phyloP scores from a whole-genome alignment of 2,888 invertebrate species.

The Trichacis sp. region DNA sequence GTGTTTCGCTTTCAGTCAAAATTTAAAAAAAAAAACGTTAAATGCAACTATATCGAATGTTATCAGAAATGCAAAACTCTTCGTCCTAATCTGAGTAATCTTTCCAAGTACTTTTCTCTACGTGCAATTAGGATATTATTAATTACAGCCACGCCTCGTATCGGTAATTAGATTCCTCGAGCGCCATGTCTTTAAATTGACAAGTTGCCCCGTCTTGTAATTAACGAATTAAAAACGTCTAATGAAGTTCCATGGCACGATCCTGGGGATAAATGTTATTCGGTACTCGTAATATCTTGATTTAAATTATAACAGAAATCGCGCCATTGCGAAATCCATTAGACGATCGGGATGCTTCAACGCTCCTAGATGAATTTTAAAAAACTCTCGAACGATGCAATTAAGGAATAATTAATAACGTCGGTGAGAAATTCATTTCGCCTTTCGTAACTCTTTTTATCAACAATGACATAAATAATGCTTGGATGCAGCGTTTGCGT shows the following conservation, averaged over 20 bases:
- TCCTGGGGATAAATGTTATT: conserved; percentile 24
- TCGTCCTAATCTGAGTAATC: too few species aligned
- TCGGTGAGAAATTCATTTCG: not conserved
- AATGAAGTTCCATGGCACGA: not conserved
- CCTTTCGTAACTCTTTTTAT: not conserved
- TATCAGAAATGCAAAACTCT: too few species aligned
- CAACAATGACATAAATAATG: not conserved
- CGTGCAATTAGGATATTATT: conserved; percentile 2
- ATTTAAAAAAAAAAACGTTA: too few species aligned
- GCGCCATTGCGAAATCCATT: conserved; percentile 4
- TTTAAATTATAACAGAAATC: conserved; percentile 26
- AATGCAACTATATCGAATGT: too few species aligned
- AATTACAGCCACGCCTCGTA: not conserved
- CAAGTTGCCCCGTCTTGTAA: conserved; percentile 1
- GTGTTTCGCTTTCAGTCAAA: too few species aligned
- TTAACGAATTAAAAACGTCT: conserved; percentile 3
- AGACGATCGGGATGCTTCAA: not conserved
- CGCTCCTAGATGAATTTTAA: not conserved
- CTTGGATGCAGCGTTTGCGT: not conserved
- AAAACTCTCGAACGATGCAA: not conserved
- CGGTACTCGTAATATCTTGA: conserved; percentile 30
- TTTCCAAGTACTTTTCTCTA: too few species aligned
- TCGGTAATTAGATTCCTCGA: not conserved
- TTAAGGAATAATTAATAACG: conserved; percentile 1
- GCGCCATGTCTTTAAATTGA: not conserved